Evolutionary conservation across 2,888 invertebrate genomes (phyloP), one percentile per base, ranked within the genome.

Genomic region (Tolmerus cingulatus): DNA sequence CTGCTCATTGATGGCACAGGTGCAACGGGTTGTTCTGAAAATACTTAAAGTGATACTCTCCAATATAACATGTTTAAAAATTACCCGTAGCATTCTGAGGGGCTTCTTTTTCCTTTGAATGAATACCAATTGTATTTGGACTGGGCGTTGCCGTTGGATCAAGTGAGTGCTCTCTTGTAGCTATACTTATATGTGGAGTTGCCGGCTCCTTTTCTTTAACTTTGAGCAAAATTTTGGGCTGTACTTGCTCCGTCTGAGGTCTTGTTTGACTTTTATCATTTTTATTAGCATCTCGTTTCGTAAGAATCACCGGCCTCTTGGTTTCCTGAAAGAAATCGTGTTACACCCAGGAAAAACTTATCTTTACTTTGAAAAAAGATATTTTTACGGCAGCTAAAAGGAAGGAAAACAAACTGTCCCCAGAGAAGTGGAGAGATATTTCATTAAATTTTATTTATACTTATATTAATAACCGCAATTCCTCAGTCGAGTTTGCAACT

Each of bases 161-260:
- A 8, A 66, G 1, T 23, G 77, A 51, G 1, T 79, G 74, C 86
- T 88, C 88, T 88, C 90, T 76, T 51, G 90, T 90, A n/a, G 91
- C 90, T 34, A 92, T 92, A 1, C 91, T 90, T 2, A 92, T 92
- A 88, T 91, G 91, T 19, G 34, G 76, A 3, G 27, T 34, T 79
- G 9, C 40, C 87, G 9, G 88, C n/a, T 89, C 89, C 74, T 87
- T 89, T 55, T 89, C 87, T 87, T 91, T 92, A 5, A 90, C 90
- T 89, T 92, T 92, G 7, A 92, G 87, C 34, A 92, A 87, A 78
- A 92, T 92, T 89, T 92, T 92, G 3, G 92, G 92, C 87, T 92
- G 92, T 9, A 91, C 88, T 7, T 86, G 86, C 23, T 87, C 86
- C 40, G 87, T 78, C n/a, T 40, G 14, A 23, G 43, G 2, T 88